These are phyloP conservation scores for Palaemon carinicauda DNA, from an alignment of 1,140 invertebrate genomes.

Conservation along the genomic window DNA sequence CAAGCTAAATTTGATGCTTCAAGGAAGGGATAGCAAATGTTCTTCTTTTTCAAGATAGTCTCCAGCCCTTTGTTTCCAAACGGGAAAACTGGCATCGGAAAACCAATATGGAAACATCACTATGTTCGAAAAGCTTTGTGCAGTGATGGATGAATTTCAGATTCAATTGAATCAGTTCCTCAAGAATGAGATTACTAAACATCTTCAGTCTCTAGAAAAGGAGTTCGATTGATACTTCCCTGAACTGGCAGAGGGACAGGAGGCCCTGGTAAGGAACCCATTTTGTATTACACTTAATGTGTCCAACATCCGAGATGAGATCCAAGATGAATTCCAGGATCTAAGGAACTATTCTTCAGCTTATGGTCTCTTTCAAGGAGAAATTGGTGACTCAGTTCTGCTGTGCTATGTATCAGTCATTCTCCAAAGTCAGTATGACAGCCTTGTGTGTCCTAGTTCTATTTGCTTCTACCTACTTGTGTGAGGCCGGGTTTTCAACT, in stretches of 20 bases:
- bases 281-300: too few relatives aligned
- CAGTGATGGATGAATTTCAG: slow-evolving; percentile 37
- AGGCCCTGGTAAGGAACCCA: too few relatives aligned
- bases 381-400: not conserved
- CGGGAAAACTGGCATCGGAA: slow-evolving; percentile 31
- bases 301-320: too few relatives aligned
- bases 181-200: too few relatives aligned
- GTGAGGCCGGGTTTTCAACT: slow-evolving; percentile 12
- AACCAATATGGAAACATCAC: slow-evolving; percentile 26
- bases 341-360: not conserved
- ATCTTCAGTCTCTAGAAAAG: too few relatives aligned
- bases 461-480: too few relatives aligned
- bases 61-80: slow-evolving; percentile 32
- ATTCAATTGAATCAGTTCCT: slow-evolving; percentile 29
- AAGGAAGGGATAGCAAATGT: slow-evolving; percentile 9
- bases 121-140: slow-evolving; percentile 34
- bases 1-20: too few relatives aligned
- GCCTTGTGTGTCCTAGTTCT: not conserved
- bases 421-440: too few relatives aligned
- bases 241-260: too few relatives aligned
- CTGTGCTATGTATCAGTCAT: too few relatives aligned
- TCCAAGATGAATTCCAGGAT: slow-evolving; percentile 40
- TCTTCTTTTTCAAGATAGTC: slow-evolving; percentile 34
- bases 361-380: not conserved
- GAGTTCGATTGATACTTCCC: too few relatives aligned